phyloP scores from a whole-genome alignment of 2,888 invertebrate genomes.

The Conops quadrifasciatus region DNA sequence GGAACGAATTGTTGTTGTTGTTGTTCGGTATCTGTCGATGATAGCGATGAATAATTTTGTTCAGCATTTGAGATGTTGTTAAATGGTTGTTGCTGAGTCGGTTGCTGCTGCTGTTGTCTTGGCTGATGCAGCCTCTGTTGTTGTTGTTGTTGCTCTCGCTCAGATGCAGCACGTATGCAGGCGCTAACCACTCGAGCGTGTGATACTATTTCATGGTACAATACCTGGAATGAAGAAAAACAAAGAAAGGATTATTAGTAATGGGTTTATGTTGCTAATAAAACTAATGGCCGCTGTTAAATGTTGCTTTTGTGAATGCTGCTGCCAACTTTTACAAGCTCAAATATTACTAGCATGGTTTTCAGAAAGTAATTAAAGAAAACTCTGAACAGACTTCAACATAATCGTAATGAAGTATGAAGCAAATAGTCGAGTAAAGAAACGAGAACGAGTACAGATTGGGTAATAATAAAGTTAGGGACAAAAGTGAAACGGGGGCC shows the following conservation, averaged over 20 bases:
- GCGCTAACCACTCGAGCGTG: conserved; percentile 86
- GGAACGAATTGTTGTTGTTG: conserved; percentile 46
- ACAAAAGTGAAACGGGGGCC: too few species aligned
- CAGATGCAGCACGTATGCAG: conserved; percentile 76
- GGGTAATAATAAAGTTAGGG: too few species aligned
- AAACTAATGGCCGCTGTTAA: too few species aligned
- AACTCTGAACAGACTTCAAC: too few species aligned
- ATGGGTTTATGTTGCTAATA: too few species aligned
- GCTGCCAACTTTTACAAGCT: too few species aligned
- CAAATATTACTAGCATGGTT: too few species aligned
- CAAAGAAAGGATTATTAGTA: not conserved
- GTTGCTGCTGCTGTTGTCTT: conserved; percentile 33
- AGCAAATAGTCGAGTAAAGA: too few species aligned
- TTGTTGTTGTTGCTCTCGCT: conserved; percentile 63
- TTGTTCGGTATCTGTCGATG: conserved; percentile 49
- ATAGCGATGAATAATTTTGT: conserved; percentile 52
- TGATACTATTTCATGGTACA: conserved; percentile 92
- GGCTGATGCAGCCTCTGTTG: conserved; percentile 41
- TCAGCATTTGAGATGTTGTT: conserved; percentile 55
- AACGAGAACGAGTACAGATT: too few species aligned
- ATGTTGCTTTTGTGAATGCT: too few species aligned
- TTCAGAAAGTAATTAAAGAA: too few species aligned
- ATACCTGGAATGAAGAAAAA: conserved; percentile 72
- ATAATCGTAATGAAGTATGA: too few species aligned
- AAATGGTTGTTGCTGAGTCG: conserved; percentile 47